Conservation (phyloP, 2,888 invertebrate genomes). For the Eupithecia centaureata region DNA sequence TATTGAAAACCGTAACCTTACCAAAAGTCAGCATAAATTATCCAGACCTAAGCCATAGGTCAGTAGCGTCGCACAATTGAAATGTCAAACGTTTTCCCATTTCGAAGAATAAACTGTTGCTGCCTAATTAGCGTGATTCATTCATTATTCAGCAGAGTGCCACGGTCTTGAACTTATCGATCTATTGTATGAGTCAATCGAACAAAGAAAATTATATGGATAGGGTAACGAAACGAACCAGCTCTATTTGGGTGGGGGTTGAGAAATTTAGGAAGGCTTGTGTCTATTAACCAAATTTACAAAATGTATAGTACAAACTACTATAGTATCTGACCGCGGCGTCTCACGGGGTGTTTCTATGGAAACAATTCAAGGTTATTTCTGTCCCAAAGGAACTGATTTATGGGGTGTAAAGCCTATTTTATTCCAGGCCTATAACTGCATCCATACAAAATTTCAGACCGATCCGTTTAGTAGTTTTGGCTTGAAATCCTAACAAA, state of each 20-base stretch:
- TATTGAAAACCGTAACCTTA: background rate
- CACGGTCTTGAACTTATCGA: conserved; percentile 39
- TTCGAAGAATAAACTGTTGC: conserved; percentile 38
- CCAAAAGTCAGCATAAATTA: conserved; percentile 13
- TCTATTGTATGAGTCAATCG: conserved; percentile 35
- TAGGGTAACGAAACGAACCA: background rate
- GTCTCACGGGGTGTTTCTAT: too few species aligned
- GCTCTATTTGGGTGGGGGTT: background rate
- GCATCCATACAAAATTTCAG: too few species aligned
- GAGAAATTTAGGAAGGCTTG: background rate
- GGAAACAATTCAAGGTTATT: too few species aligned
- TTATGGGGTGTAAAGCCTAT: too few species aligned
- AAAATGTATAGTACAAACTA: too few species aligned
- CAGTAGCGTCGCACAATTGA: conserved; percentile 38
- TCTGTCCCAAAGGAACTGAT: too few species aligned
- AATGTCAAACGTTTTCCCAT: conserved; percentile 37
- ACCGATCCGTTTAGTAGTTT: too few species aligned
- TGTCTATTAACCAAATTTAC: background rate
- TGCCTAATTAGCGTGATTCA: conserved; percentile 38
- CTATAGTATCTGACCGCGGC: too few species aligned
- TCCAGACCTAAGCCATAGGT: conserved; percentile 27
- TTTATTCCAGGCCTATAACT: too few species aligned
- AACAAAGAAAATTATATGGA: conserved; percentile 8
- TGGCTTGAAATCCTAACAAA: too few species aligned
- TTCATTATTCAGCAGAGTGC: conserved; percentile 31